These are phyloP conservation scores for Meloidogyne hapla DNA, from an alignment of 1,140 invertebrate genomes.

Conservation along the genomic window DNA sequence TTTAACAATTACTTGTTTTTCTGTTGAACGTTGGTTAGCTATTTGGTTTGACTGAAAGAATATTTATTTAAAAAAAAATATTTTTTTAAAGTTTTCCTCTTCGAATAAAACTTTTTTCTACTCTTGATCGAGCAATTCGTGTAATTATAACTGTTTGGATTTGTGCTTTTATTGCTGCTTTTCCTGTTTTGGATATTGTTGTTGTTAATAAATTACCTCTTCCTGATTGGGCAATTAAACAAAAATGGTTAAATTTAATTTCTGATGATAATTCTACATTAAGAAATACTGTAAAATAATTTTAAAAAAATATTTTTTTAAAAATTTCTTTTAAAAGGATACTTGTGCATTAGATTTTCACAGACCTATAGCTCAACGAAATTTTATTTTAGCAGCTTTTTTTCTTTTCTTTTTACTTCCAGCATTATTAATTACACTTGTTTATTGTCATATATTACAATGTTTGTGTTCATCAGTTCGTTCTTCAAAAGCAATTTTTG, in stretches of 20 bases:
- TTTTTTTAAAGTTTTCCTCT: constrained; percentile 55
- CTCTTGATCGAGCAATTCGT: constrained; percentile 48
- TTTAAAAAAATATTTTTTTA: constrained; percentile 43
- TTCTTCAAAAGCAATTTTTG: constrained; percentile 32
- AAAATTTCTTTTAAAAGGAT: constrained; percentile 48
- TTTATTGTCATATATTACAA: constrained; percentile 57
- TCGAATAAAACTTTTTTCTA: constrained; percentile 60
- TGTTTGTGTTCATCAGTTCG: constrained; percentile 37
- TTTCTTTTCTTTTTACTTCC: constrained; percentile 52
- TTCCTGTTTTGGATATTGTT: constrained; percentile 57
- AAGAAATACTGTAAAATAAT: background rate
- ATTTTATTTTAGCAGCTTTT: constrained; percentile 44
- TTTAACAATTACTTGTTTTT: constrained; percentile 87
- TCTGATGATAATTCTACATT: background rate
- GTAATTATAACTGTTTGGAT: constrained; percentile 58
- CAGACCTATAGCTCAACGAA: constrained; percentile 41
- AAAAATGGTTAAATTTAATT: constrained; percentile 39
- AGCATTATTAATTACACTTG: constrained; percentile 56
- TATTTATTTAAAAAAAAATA: no score
- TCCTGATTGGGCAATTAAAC: constrained; percentile 43
- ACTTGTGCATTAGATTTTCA: constrained; percentile 52
- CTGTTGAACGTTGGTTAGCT: constrained; percentile 77
- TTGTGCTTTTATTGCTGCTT: constrained; percentile 54
- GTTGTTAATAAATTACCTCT: constrained; percentile 54
- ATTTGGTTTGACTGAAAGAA: no score